A percentile compares a stretch with the other conserved stretches of the same genome.
Evolutionary conservation across 35 echinoderm and acorn worm genomes (phyloP).

Genomic region (Diadema setosum): DNA sequence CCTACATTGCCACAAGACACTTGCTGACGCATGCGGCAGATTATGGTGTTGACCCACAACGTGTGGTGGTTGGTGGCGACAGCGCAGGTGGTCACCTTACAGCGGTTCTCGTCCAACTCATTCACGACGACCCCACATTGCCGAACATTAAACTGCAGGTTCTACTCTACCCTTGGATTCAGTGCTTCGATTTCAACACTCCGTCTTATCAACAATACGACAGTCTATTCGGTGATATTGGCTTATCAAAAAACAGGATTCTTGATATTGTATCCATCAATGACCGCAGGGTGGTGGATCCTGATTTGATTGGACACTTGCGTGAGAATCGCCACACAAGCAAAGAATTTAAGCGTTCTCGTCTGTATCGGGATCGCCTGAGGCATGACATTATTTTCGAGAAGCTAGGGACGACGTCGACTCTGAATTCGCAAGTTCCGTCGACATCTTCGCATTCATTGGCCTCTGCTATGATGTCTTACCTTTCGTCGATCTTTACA

Average conservation of each 20-base stretch:
- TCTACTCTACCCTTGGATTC: constrained; percentile 44
- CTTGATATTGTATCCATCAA: neutral
- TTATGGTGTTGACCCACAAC: constrained; percentile 35
- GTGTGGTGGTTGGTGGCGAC: constrained; percentile 55
- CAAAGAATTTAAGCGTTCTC: neutral
- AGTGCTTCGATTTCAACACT: constrained; percentile 20
- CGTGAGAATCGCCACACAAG: constrained; percentile 1
- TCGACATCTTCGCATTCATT: neutral
- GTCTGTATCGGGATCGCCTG: neutral
- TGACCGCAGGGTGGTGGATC: neutral
- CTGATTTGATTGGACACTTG: neutral
- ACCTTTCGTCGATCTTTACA: neutral
- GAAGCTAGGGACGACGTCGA: neutral
- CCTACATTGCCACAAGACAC: constrained; percentile 47
- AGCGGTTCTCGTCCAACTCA: constrained; percentile 29
- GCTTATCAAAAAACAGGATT: neutral
- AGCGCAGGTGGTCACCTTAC: constrained; percentile 56
- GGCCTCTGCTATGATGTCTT: neutral
- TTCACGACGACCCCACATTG: constrained; percentile 19
- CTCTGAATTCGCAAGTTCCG: neutral
- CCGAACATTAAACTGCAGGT: constrained; percentile 53
- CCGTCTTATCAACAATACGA: constrained; percentile 48
- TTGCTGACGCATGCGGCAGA: constrained; percentile 28
- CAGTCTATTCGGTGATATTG: neutral
- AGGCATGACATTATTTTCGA: constrained; percentile 37